Conservation (phyloP, 2,888 invertebrate genomes). For the Noctua comes region DNA sequence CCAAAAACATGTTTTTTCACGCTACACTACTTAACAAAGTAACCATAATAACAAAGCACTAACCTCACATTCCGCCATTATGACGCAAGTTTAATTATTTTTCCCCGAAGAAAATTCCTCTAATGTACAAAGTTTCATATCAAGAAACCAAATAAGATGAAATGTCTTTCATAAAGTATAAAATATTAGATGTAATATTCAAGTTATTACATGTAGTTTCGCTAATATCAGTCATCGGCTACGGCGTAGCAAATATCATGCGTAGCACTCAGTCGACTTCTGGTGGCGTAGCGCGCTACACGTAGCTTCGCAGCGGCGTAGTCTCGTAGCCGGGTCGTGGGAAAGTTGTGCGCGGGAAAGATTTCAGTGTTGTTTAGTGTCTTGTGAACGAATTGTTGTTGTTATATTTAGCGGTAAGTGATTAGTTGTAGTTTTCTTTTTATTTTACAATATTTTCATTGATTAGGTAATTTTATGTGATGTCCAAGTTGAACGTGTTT, state of each 20-base stretch:
- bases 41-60: constrained; percentile 20
- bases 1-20: constrained; percentile 24
- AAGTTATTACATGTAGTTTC: constrained; percentile 56
- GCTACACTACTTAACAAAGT: constrained; percentile 16
- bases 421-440: constrained; percentile 7
- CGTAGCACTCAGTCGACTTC: constrained; percentile 70
- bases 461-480: neutral
- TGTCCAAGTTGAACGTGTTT: too few relatives aligned
- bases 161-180: constrained; percentile 48
- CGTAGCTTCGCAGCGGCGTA: constrained; percentile 67
- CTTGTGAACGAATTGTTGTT: constrained; percentile 52
- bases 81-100: constrained; percentile 57
- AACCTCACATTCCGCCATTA: constrained; percentile 43
- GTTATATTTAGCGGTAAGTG: constrained; percentile 56
- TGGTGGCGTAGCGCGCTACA: constrained; percentile 71
- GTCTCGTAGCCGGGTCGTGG: constrained; percentile 48
- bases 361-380: constrained; percentile 65
- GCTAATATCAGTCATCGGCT: constrained; percentile 40
- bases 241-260: constrained; percentile 56
- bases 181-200: constrained; percentile 58
- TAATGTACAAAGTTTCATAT: constrained; percentile 55
- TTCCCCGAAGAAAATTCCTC: constrained; percentile 16
- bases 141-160: constrained; percentile 47
- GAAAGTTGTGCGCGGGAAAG: constrained; percentile 62
- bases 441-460: neutral